Base-by-base conservation (phyloP, 2,888 invertebrate species). In the Microdon myrmicae region DNA sequence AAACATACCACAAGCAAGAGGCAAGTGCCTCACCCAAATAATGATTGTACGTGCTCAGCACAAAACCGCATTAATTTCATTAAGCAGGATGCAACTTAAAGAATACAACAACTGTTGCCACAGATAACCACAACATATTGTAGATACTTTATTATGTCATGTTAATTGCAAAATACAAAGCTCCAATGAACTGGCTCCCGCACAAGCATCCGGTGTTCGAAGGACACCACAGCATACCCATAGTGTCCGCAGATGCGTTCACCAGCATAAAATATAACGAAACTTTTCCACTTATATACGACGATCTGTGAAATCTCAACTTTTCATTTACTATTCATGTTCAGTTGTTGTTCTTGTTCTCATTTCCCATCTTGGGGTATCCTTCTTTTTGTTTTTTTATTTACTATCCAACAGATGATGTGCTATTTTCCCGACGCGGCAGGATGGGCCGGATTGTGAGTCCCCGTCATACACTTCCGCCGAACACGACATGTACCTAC, bases 401-500 rank as follows among this genome's bases (percentile, higher is more conserved):
- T 35, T 29, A 44, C 28, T 60, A 39, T 17, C 37, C 64, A 81
- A 73, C 73, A 80, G 80, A 80, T 72, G 80, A 80, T 73, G 79
- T 80, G 58, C 73, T 80, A 55, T 76, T 80, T 83, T 84, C 79
- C 70, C 85, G 81, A 51, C 80, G 79, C 74, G 89, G 87, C 32
- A 83, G 92, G 25, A 86, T 87, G 71, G 92, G 92, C 2, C 82
- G 85, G 13, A 81, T 93, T 39, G 83, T 89, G 34, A 90, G 91
- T 68, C 92, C 92, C 1, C 83, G 90, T 38, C 93, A 94, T 81
- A 90, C 92, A 34, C 82, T 93, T 70, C 90, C 93, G 10, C 91
- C 92, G 1, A 90, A 90, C 74, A 90, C 92, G 48, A 92, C 91
- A 31, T 94, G 94, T 82, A 89, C 89, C 17, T 94, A 92, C 85